Evolutionary conservation across 2,113 vertebrate genomes (phyloP).

Genomic region (Trochalopteron elliotii): DNA sequence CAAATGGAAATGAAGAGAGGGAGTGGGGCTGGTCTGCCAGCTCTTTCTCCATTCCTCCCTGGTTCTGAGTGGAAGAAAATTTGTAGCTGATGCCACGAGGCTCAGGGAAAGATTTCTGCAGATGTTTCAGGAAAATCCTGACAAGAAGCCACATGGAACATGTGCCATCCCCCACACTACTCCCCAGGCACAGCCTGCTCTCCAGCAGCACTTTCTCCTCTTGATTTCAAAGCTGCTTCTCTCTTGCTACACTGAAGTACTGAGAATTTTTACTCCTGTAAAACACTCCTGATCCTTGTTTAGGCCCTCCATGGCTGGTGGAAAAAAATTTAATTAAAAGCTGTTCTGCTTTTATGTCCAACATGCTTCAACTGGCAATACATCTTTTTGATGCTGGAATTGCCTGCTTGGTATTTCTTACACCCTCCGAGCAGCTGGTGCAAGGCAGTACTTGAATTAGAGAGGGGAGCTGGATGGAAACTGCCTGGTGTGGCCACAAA

Average conservation of each 20-base stretch:
- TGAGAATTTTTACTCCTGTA: neutral
- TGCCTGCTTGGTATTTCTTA: constrained; percentile 1
- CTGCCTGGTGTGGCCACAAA: neutral
- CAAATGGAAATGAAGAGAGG: constrained; percentile 20
- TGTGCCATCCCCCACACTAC: neutral
- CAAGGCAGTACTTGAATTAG: neutral
- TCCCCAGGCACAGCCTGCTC: neutral
- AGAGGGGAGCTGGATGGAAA: neutral
- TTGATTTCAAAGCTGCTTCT: neutral
- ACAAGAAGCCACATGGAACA: neutral
- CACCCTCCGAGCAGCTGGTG: neutral
- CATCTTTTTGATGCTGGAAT: neutral
- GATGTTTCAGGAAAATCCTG: neutral
- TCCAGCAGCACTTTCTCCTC: neutral
- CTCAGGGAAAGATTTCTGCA: neutral
- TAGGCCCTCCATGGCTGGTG: neutral
- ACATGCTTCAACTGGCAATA: neutral
- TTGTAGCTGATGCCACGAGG: neutral
- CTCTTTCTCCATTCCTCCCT: neutral
- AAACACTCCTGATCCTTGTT: neutral
- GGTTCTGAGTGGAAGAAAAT: neutral
- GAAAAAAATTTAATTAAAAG: constrained; percentile 34
- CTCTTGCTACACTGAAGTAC: neutral
- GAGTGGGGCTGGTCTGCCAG: constrained; percentile 7
- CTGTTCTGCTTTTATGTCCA: constrained; percentile 39